phyloP scores from a whole-genome alignment of 2,113 vertebrate genomes.

The Machaerirhynchus nigripectus region DNA sequence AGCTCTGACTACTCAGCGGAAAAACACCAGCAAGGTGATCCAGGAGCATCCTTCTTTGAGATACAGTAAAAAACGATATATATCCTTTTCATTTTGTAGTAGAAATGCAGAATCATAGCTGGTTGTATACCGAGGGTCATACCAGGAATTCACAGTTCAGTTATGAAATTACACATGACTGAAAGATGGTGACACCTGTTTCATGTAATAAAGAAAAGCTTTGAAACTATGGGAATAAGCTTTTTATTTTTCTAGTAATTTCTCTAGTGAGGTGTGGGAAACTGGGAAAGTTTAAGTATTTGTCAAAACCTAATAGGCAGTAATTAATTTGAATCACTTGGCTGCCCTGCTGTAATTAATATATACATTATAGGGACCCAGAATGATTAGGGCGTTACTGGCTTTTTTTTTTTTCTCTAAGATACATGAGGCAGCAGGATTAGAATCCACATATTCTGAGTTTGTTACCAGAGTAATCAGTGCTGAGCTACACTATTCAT shows the following conservation, averaged over 20 bases:
- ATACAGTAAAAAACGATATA: rapidly evolving
- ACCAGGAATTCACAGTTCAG: background rate
- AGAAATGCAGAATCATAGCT: background rate
- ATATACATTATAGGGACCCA: background rate
- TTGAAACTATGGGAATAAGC: background rate
- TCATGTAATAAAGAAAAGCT: background rate
- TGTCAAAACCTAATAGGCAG: background rate
- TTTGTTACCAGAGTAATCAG: background rate
- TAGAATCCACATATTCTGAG: background rate
- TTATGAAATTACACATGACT: background rate
- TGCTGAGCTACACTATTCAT: background rate
- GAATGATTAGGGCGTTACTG: background rate
- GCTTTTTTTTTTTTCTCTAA: background rate
- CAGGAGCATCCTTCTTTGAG: background rate
- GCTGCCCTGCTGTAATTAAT: background rate
- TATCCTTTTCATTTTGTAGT: background rate
- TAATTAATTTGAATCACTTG: background rate
- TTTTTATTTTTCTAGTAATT: background rate
- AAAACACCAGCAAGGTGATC: background rate
- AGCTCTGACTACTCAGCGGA: background rate
- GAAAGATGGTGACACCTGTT: background rate
- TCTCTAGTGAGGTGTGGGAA: background rate
- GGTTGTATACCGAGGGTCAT: rapidly evolving
- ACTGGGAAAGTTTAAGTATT: background rate
- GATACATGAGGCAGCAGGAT: background rate